These are phyloP conservation scores for Sander vitreus DNA, from an alignment of 2,113 vertebrate genomes.

Conservation along the genomic window DNA sequence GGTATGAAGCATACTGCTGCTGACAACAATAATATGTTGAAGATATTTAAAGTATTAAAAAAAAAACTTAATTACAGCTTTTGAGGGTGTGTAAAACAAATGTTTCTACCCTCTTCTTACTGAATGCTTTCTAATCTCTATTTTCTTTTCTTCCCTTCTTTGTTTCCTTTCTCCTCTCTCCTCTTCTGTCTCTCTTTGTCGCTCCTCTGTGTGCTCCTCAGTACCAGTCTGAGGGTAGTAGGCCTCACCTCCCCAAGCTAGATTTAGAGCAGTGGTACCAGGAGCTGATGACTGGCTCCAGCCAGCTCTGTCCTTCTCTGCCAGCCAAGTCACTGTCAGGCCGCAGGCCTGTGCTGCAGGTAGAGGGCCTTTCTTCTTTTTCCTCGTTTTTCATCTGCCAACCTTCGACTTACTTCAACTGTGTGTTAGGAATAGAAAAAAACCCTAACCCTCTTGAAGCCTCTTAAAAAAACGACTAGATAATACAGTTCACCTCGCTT, in stretches of 20 bases:
- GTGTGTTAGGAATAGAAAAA: too few species aligned
- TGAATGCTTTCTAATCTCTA: slow-evolving; percentile 71
- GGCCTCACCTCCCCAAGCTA: slow-evolving; percentile 81
- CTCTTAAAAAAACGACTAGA: background rate
- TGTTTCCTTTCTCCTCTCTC: slow-evolving; percentile 6
- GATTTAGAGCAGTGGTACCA: slow-evolving; percentile 88
- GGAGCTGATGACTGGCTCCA: slow-evolving; percentile 84
- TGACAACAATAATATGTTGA: slow-evolving; percentile 25
- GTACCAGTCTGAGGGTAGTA: slow-evolving; percentile 76
- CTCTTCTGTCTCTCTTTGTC: slow-evolving; percentile 24
- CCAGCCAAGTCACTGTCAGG: slow-evolving; percentile 74
- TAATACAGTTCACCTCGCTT: background rate
- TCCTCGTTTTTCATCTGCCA: background rate
- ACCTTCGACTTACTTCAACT: background rate
- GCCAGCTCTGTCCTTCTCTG: slow-evolving; percentile 84
- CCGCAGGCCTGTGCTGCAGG: slow-evolving; percentile 79
- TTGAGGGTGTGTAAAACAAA: slow-evolving; percentile 36
- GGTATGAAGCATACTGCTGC: slow-evolving; percentile 27
- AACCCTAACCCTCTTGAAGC: background rate
- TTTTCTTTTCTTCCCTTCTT: slow-evolving; percentile 16
- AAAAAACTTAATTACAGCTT: slow-evolving; percentile 42
- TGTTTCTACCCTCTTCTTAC: background rate
- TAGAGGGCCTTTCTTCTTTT: slow-evolving; percentile 63
- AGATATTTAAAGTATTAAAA: slow-evolving; percentile 36
- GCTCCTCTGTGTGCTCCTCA: slow-evolving; percentile 65